phyloP scores from a whole-genome alignment of 1,140 invertebrate species.

The Polypedilum pembai region DNA sequence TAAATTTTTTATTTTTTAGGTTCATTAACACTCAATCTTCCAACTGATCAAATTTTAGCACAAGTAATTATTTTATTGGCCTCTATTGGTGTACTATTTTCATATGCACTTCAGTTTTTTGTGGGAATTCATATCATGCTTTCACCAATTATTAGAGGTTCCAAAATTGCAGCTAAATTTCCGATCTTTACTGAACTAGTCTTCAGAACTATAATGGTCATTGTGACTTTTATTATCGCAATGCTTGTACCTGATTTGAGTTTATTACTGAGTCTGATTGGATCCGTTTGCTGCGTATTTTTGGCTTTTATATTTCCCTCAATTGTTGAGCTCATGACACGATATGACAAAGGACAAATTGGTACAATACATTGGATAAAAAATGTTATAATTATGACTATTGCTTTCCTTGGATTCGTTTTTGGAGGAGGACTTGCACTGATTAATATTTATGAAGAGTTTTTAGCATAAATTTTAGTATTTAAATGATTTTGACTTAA shows the following conservation, averaged over 20 bases:
- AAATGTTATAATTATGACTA: constrained; percentile 52
- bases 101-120: constrained; percentile 75
- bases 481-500: too few relatives aligned
- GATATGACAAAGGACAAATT: too few relatives aligned
- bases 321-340: constrained; percentile 70
- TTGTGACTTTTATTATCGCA: constrained; percentile 68
- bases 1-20: constrained; percentile 47
- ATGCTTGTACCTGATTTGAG: constrained; percentile 74
- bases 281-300: constrained; percentile 77
- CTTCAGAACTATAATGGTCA: constrained; percentile 57
- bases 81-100: constrained; percentile 61
- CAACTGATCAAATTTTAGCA: constrained; percentile 43
- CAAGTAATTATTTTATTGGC: constrained; percentile 58
- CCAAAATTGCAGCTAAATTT: constrained; percentile 44
- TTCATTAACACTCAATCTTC: constrained; percentile 66
- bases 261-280: constrained; percentile 82
- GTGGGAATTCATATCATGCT: constrained; percentile 64
- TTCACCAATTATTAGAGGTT: constrained; percentile 43
- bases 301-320: constrained; percentile 84
- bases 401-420: too few relatives aligned
- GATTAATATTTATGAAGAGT: too few relatives aligned
- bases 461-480: too few relatives aligned
- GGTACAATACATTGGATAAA: constrained; percentile 48
- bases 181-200: constrained; percentile 51
- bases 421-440: too few relatives aligned